Evolutionary conservation across 2,797 vertebrate genomes (phyloP).

Genomic region (Anniella stebbinsi): DNA sequence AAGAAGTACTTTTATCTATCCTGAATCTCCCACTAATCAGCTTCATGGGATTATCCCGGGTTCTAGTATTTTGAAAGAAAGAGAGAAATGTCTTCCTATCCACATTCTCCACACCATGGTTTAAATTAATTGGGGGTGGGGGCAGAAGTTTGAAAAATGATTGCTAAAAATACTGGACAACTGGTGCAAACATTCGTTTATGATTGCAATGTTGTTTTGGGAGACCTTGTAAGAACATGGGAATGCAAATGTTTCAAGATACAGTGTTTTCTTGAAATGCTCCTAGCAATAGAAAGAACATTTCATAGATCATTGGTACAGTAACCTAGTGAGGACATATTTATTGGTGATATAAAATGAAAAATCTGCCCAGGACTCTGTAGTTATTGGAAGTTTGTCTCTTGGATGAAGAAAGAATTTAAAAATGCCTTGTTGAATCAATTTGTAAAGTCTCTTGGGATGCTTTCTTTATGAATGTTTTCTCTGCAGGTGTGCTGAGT

Average conservation of each 20-base stretch:
- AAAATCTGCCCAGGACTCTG: conserved; percentile 21
- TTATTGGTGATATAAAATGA: conserved; percentile 44
- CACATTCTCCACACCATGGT: no score
- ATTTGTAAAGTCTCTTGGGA: conserved; percentile 7
- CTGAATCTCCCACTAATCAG: no score
- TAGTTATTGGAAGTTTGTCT: conserved; percentile 28
- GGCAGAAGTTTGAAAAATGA: background rate
- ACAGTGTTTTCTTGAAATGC: background rate
- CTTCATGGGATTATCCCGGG: no score
- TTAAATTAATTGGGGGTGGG: background rate
- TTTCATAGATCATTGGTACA: conserved; percentile 35
- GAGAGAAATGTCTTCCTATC: no score
- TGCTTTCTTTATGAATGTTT: conserved; percentile 34
- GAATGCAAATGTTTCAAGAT: conserved; percentile 1
- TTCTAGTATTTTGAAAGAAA: no score
- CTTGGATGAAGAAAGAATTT: conserved; percentile 27
- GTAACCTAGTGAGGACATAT: conserved; percentile 31
- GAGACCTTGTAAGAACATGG: background rate
- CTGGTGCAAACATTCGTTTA: background rate
- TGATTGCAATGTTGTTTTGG: background rate
- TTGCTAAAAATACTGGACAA: background rate
- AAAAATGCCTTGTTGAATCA: conserved; percentile 36
- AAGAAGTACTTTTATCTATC: no score
- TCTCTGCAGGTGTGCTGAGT: conserved; percentile 3
- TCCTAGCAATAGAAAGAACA: conserved; percentile 25